phyloP scores from a whole-genome alignment of 2,888 invertebrate species.

The Timema cristinae region DNA sequence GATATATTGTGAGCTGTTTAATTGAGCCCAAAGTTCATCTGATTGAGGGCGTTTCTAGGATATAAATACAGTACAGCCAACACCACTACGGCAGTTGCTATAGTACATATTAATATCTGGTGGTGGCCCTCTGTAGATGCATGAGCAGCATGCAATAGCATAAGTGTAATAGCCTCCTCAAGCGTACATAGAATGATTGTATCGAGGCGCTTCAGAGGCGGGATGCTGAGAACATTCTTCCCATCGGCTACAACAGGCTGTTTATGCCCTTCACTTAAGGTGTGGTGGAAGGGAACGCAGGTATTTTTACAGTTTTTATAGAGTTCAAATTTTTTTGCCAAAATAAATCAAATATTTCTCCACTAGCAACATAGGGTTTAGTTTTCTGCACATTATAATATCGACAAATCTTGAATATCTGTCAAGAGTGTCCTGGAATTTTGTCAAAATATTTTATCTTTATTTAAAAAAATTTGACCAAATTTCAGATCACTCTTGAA shows the following conservation, averaged over 20 bases:
- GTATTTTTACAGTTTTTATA: too few species aligned
- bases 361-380: too few species aligned
- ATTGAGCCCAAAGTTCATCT: neutral
- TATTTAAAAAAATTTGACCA: too few species aligned
- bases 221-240: neutral
- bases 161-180: conserved; percentile 17
- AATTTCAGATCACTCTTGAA: too few species aligned
- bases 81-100: conserved; percentile 17
- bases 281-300: too few species aligned
- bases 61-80: conserved; percentile 19
- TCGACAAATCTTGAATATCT: too few species aligned
- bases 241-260: neutral
- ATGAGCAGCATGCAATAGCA: conserved; percentile 14
- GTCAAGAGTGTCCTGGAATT: too few species aligned
- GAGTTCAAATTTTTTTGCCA: too few species aligned
- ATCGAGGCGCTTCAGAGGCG: conserved; percentile 7
- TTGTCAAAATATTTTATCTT: too few species aligned
- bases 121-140: neutral
- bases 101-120: conserved; percentile 14
- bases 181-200: conserved; percentile 14
- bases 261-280: too few species aligned
- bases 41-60: neutral
- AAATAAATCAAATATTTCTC: too few species aligned
- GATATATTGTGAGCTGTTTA: conserved; percentile 5
- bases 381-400: too few species aligned